Evolutionary conservation across 2,888 invertebrate genomes (phyloP), one percentile per base, ranked within the genome.

Genomic region (Conops quadrifasciatus): DNA sequence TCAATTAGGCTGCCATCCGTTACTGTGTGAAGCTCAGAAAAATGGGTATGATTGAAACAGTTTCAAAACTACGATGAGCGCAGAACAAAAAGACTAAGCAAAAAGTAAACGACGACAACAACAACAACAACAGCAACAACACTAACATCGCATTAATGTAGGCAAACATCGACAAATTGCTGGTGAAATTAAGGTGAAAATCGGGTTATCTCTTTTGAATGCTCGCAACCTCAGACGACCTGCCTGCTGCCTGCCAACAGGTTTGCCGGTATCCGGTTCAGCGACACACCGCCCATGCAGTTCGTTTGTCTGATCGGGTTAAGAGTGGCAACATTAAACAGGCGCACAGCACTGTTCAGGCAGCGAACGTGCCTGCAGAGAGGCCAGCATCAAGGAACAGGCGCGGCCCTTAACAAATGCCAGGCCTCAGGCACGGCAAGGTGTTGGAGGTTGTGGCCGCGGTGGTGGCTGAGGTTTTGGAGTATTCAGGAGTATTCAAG

Each of bases 51-150:
- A 67, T 49, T 26, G 26, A 59, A 60, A 5, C 30, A 43, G 30
- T 53, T n/a, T 65, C 51, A 49, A 65, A 62, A 69, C 53, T 47
- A 30, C 16, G 11, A 53, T 53, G 16, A 43, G 58, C n/a, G n/a
- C n/a, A n/a, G n/a, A n/a, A n/a, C n/a, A 60, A 15, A 63, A 43
- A 36, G 74, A 76, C 79, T 75, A 76, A 78, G 80, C 21, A 80
- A 80, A 26, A 56, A 62, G 43, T 36, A 56, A 58, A 43, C 56
- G 63, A 63, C 63, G 24, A 53, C 56, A 56, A 64, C 49, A 47
- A 45, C n/a, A 65, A 59, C 58, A 21, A 64, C 47, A 58, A n/a
- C 19, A 43, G 67, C 24, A 24, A 58, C 58, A 53, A n/a, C 53
- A 56, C 19, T 56, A 28, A 51, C 43, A 67, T 5, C 16, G 7